Base-by-base conservation (phyloP, 2,113 vertebrate genomes). In the Grammomys surdaster region DNA sequence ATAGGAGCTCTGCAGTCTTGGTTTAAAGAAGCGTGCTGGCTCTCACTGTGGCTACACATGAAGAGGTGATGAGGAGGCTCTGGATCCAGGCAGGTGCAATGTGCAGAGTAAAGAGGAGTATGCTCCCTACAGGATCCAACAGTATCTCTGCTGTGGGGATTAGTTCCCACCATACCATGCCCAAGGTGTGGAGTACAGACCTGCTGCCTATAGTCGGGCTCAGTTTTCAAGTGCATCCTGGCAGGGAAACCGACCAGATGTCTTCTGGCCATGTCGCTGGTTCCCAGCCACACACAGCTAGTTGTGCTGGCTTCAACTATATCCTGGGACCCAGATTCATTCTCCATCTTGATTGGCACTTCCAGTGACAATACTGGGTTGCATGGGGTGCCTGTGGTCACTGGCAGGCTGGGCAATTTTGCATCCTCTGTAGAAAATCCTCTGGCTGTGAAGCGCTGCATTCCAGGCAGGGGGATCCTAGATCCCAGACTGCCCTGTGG, bases 331-430 rank as follows among this genome's bases (percentile, higher is more conserved):
- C 99, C 99, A 0, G 99, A 99, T 97, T 99, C 99, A 0, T 99
- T 99, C 97, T 99, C 99, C 0, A 96, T 98, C 98, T 99, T 99
- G 97, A 99, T 99, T 56, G 99, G 98, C 97, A 98, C 98, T n/a
- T 99, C 99, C 1, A 98, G 90, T 65, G 99, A 98, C 97, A 98
- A 24, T 0, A 98, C 94, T 11, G 98, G 81, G 0, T 99, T 98
- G 40, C 98, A 99, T 67, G 97, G 97, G 22, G 98, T 88, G 31
- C 98, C 98, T 0, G 97, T 97, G 28, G 97, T 20, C 76, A 96
- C 12, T 0, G 98, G 97, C 0, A 98, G 96, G 24, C 98, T 98
- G 93, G 99, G 99, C 8, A 98, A 98, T 96, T 99, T 99, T 76
- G 98, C 94, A 19, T 98, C 98, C 67, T 99, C 99, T 17, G 97